Evolutionary conservation across 2,888 invertebrate species (phyloP).

Genomic region (Thecophora atra): DNA sequence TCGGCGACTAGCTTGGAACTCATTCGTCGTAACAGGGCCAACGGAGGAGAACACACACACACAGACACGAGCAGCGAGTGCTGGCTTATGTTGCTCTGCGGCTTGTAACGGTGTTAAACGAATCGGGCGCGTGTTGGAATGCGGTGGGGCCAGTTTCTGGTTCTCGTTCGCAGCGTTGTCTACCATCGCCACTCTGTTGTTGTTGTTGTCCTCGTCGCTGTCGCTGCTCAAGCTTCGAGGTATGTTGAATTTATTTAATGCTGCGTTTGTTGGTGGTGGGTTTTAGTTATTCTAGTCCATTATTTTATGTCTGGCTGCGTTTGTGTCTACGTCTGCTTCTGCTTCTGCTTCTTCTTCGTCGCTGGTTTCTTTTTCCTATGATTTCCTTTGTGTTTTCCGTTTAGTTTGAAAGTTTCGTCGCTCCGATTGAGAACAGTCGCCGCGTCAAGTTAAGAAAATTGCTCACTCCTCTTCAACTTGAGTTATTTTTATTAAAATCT

Average conservation of each 20-base stretch:
- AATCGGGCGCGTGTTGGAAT: conserved; percentile 45
- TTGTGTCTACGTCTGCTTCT: not conserved
- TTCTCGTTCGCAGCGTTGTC: conserved; percentile 21
- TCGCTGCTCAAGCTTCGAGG: not conserved
- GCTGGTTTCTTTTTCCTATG: not conserved
- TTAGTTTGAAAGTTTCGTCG: conserved; percentile 21
- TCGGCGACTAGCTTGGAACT: not conserved
- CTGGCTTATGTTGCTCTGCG: conserved; percentile 18
- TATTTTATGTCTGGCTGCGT: not conserved
- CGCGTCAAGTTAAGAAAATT: conserved; percentile 15
- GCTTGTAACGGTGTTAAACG: conserved; percentile 39
- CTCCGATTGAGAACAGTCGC: conserved; percentile 16
- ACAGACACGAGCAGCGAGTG: not conserved
- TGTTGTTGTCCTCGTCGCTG: conserved; percentile 26
- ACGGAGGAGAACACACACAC: not conserved
- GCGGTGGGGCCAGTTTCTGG: conserved; percentile 43
- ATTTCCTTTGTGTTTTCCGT: conserved; percentile 2
- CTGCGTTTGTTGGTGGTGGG: conserved; percentile 8
- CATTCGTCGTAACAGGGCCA: conserved; percentile 24
- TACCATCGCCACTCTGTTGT: conserved; percentile 14
- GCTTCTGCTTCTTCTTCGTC: not conserved
- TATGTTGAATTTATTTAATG: conserved; percentile 19
- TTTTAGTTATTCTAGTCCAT: conserved; percentile 32
- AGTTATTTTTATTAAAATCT: not conserved
- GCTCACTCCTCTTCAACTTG: not conserved